A percentile compares a stretch with the other conserved stretches of the same genome.
Evolutionary conservation across 2,888 invertebrate genomes (phyloP).

Genomic region (Eremobia ochroleuca): DNA sequence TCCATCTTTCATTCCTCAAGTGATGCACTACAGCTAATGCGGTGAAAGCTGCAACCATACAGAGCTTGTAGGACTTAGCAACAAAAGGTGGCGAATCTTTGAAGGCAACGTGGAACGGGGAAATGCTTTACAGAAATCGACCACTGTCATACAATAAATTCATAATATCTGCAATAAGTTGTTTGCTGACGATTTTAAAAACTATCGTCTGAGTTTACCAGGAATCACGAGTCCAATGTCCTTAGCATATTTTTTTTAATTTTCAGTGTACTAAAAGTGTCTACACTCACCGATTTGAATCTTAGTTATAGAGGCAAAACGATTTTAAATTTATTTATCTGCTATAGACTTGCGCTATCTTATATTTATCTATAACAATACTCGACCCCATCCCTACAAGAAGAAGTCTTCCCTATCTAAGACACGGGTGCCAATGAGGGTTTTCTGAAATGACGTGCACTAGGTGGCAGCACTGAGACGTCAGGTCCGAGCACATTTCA

Average conservation of each 20-base stretch:
- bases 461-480: too few relatives aligned
- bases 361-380: not conserved
- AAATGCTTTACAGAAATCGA: not conserved
- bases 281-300: not conserved
- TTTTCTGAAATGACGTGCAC: too few relatives aligned
- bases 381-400: not conserved
- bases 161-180: not conserved
- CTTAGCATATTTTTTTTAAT: slow-evolving; percentile 4
- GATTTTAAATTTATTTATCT: not conserved
- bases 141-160: not conserved
- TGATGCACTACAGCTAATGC: not conserved
- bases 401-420: not conserved
- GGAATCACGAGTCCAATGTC: not conserved
- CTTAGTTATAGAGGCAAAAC: not conserved
- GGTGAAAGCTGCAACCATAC: not conserved
- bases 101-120: too few relatives aligned
- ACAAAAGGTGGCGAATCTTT: not conserved
- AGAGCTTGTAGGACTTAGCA: not conserved
- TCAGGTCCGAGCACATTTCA: too few relatives aligned
- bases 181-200: not conserved
- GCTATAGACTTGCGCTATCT: not conserved
- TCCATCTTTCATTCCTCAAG: not conserved
- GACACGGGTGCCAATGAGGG: too few relatives aligned
- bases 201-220: not conserved
- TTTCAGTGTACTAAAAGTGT: not conserved